Evolutionary conservation across 2,113 vertebrate species (phyloP).

Genomic region (Archilochus colubris): DNA sequence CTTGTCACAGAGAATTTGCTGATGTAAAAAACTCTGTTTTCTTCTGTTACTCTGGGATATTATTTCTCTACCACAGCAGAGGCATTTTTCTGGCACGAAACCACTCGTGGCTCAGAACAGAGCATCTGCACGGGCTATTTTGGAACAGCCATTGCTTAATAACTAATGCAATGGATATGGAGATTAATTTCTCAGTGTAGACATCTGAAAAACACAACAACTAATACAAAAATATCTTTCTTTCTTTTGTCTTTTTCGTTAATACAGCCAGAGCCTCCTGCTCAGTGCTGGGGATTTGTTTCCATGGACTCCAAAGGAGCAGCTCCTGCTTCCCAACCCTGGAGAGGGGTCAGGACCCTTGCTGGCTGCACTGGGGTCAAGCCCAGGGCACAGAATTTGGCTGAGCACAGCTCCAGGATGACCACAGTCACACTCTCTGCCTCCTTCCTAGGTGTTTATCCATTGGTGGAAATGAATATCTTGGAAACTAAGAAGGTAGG

Average conservation of each 20-base stretch:
- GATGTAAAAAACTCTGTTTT: neutral
- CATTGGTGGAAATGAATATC: neutral
- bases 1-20: neutral
- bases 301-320: neutral
- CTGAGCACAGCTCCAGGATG: neutral
- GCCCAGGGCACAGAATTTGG: neutral
- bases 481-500: neutral
- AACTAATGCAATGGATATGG: neutral
- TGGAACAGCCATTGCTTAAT: conserved; percentile 11
- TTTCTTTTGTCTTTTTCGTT: neutral
- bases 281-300: rapidly evolving
- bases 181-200: neutral
- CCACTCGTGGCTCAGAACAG: neutral
- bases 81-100: neutral
- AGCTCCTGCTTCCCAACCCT: neutral
- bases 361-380: neutral
- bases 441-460: neutral
- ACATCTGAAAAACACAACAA: neutral
- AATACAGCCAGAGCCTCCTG: neutral
- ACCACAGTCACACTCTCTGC: neutral
- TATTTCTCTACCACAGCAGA: neutral
- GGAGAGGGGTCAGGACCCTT: rapidly evolving
- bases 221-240: neutral
- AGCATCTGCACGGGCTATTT: neutral
- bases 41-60: neutral